These are phyloP conservation scores for Aurelia sp. DNA, from an alignment of 30 jellyfish, hydroid and myxozoan genomes.

Conservation along the genomic window DNA sequence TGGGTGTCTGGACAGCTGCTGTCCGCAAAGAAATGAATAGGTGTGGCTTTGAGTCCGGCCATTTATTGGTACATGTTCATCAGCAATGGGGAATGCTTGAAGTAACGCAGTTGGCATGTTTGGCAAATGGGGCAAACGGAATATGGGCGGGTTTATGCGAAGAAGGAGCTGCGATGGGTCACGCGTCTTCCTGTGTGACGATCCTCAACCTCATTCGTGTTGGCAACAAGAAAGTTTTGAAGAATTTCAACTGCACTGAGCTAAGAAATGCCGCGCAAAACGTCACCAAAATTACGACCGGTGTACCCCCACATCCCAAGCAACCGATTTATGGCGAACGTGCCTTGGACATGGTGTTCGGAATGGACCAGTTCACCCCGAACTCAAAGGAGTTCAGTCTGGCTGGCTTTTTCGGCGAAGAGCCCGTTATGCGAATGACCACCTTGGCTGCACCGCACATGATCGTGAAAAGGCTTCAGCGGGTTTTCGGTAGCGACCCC, in stretches of 20 bases:
- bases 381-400: conserved; percentile 65
- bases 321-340: conserved; percentile 76
- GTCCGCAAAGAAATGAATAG: conserved; percentile 76
- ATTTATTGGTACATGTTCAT: conserved; percentile 77
- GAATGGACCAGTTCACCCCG: conserved; percentile 76
- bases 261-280: conserved; percentile 69
- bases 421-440: conserved; percentile 78
- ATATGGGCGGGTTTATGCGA: conserved; percentile 85
- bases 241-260: conserved; percentile 65
- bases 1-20: conserved; percentile 83
- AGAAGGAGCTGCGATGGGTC: conserved; percentile 87
- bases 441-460: conserved; percentile 69
- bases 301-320: conserved; percentile 56
- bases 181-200: conserved; percentile 65
- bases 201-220: conserved; percentile 64
- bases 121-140: conserved; percentile 84
- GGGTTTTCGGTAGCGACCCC: conserved; percentile 61
- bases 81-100: conserved; percentile 84
- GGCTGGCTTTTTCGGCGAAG: conserved; percentile 75
- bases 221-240: conserved; percentile 75
- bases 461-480: conserved; percentile 56
- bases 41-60: conserved; percentile 79
- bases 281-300: conserved; percentile 66
- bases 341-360: conserved; percentile 79
- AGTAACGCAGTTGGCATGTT: conserved; percentile 53